Evolutionary conservation across 2,113 vertebrate genomes (phyloP).

Genomic region (Galbula dea): DNA sequence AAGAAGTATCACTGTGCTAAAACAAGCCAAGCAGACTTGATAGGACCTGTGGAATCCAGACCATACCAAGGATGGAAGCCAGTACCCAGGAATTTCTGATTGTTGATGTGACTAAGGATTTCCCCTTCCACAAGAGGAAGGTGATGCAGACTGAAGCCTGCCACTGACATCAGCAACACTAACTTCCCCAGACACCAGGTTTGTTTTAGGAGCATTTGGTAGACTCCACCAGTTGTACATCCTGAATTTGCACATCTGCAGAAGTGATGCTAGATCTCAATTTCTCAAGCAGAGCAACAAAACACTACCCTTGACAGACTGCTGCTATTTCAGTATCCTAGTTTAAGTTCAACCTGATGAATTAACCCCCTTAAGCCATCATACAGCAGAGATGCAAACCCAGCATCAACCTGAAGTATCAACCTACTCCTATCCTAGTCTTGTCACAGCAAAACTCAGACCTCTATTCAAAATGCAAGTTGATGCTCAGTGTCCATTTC

Average conservation of each 20-base stretch:
- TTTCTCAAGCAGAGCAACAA: background rate
- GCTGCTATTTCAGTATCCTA: background rate
- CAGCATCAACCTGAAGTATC: background rate
- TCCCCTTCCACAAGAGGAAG: background rate
- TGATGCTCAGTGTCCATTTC: background rate
- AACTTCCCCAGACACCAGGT: background rate
- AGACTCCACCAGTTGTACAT: background rate
- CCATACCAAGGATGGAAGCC: background rate
- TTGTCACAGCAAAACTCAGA: background rate
- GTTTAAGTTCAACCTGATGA: background rate
- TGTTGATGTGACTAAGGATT: background rate
- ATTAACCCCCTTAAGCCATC: background rate
- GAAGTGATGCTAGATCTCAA: background rate
- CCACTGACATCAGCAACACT: background rate
- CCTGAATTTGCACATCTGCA: background rate
- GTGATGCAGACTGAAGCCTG: background rate
- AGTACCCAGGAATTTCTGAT: background rate
- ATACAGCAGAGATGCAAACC: background rate
- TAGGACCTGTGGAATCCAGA: background rate
- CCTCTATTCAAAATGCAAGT: conserved; percentile 14
- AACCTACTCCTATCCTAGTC: background rate
- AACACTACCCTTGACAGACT: background rate
- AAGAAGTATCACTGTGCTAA: background rate
- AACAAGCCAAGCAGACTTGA: background rate
- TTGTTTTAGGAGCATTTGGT: background rate